A percentile compares a stretch with the other conserved stretches of the same genome.
Evolutionary conservation across 2,797 vertebrate genomes (phyloP).

Genomic region (Carduelis carduelis): DNA sequence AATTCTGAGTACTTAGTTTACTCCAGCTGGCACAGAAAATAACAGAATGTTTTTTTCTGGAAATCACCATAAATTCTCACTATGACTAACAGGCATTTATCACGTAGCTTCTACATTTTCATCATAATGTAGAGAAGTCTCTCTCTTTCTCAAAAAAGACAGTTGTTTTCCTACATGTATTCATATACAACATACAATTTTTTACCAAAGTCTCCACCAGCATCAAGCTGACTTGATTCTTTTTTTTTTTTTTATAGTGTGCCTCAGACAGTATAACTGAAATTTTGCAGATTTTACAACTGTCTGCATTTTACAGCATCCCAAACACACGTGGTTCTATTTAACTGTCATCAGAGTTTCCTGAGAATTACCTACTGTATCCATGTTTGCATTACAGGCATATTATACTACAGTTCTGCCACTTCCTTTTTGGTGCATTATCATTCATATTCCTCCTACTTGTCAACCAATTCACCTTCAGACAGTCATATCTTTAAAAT

Average conservation of each 20-base stretch:
- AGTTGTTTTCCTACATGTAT: neutral
- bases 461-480: conserved; percentile 12
- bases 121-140: neutral
- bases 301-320: neutral
- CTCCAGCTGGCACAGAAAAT: neutral
- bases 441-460: neutral
- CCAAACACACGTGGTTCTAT: neutral
- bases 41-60: neutral
- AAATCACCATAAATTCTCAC: neutral
- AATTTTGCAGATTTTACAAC: neutral
- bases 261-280: neutral
- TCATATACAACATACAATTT: neutral
- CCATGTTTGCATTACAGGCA: neutral
- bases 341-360: neutral
- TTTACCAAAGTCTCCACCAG: neutral
- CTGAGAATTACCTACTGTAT: neutral
- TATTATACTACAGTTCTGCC: neutral
- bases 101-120: neutral
- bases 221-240: neutral
- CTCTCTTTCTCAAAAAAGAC: neutral
- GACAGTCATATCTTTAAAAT: neutral
- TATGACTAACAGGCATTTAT: neutral
- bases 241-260: neutral
- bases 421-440: neutral
- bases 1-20: neutral